Conservation (phyloP, 2,888 invertebrate genomes). For the Hypsopygia costalis region DNA sequence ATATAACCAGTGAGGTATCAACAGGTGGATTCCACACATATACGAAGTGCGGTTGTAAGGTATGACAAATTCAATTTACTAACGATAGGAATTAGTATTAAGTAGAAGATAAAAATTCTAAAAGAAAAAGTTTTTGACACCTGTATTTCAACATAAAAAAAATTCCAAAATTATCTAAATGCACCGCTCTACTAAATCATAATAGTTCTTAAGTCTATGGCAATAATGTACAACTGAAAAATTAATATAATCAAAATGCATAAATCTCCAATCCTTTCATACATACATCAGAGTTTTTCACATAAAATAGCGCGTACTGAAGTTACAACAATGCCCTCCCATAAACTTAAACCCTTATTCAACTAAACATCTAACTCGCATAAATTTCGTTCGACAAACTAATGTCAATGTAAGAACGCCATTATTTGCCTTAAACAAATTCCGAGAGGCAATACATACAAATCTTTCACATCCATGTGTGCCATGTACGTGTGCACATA, state of each 20-base stretch:
- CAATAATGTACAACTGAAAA: too few species aligned
- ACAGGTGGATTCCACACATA: too few species aligned
- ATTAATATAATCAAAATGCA: slow-evolving; percentile 11
- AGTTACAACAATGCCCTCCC: slow-evolving; percentile 53
- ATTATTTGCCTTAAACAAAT: slow-evolving; percentile 75
- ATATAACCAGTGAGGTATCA: too few species aligned
- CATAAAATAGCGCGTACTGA: slow-evolving; percentile 34
- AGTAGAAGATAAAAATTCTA: too few species aligned
- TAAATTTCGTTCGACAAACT: slow-evolving; percentile 79
- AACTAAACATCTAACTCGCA: slow-evolving; percentile 75
- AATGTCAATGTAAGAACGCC: slow-evolving; percentile 79
- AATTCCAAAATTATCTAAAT: too few species aligned
- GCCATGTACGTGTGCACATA: slow-evolving; percentile 30
- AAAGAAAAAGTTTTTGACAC: too few species aligned
- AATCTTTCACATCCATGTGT: slow-evolving; percentile 24
- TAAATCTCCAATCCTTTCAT: slow-evolving; percentile 27
- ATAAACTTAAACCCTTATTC: slow-evolving; percentile 77
- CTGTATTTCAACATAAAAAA: too few species aligned
- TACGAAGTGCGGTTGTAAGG: too few species aligned
- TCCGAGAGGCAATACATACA: slow-evolving; percentile 51
- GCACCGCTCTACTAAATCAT: too few species aligned
- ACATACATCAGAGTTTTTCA: slow-evolving; percentile 43
- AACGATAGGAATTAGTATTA: too few species aligned
- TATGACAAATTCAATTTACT: too few species aligned
- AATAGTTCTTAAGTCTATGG: too few species aligned